Base-by-base conservation (phyloP, 2,113 vertebrate species). In the Xiphophorus maculatus region DNA sequence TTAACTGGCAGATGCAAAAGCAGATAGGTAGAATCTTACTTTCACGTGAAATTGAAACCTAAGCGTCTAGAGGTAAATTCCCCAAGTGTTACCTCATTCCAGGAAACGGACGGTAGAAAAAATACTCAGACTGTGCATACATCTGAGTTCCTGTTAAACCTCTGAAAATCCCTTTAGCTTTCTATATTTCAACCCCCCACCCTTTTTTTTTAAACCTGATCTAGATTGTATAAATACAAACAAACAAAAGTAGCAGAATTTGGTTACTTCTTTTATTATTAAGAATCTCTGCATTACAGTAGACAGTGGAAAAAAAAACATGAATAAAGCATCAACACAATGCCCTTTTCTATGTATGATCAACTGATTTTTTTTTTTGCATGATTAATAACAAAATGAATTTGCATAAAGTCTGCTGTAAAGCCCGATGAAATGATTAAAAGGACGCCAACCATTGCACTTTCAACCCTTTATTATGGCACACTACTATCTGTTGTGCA, bases 21-120 rank as follows among this genome's bases (percentile, higher is more conserved):
- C 83, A 84, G 78, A 88, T 82, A 90, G 60, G 69, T 79, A 73
- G 87, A 91, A 87, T 89, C 80, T 15, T 64, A 86, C 82, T 83
- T 93, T 93, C 77, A 25, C 86, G 79, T 89, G 92, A 94, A 93
- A 94, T 80, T 93, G 93, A 95, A 95, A 95, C 93, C 84, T 76
- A 82, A 81, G 89, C 79, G 81, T 90, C 86, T 75, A 40, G 74
- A 80, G 85, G 90, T 90, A 83, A 94, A 94, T 91, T 92, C 93
- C 93, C 94, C 93, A 76, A 77, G 76, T 81, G 87, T 89, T 86
- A 63, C 75, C 84, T 92, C 87, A 94, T 94, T 95, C 93, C 94
- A 94, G 93, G 93, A 95, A 95, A 92, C 90, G 71, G 69, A 77
- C 71, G 72, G 61, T 71, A 85, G 71, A 80, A 63, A 71, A 80